Conservation (phyloP, 2,888 invertebrate genomes). For the Atethmia centrago region DNA sequence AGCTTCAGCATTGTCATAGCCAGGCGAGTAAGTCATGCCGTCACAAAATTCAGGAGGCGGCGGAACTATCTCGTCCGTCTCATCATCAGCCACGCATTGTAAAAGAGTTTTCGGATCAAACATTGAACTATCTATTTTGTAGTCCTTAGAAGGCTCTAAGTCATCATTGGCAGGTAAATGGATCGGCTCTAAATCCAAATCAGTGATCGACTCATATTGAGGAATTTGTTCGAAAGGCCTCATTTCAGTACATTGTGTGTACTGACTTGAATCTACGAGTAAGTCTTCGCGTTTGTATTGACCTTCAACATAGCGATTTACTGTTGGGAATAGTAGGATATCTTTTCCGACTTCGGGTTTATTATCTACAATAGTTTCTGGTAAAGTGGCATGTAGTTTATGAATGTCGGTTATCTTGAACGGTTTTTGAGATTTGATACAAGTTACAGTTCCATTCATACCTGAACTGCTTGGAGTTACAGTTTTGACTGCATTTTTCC, state of each 20-base stretch:
- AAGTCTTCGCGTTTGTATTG: conserved; percentile 1
- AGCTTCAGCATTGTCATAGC: conserved; percentile 12
- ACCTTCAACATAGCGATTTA: conserved; percentile 8
- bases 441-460: conserved; percentile 29
- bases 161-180: conserved; percentile 36
- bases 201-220: conserved; percentile 11
- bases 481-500: conserved; percentile 55
- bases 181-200: conserved; percentile 47
- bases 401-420: conserved; percentile 82
- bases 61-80: conserved; percentile 72
- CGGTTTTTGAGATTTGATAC: conserved; percentile 73
- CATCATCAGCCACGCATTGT: conserved; percentile 71
- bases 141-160: conserved; percentile 54
- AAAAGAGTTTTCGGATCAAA: conserved; percentile 83
- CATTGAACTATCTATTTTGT: conserved; percentile 76
- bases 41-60: conserved; percentile 82
- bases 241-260: background rate
- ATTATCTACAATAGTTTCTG: conserved; percentile 62
- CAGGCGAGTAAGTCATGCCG: conserved; percentile 52
- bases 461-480: conserved; percentile 23
- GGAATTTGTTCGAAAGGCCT: conserved; percentile 10
- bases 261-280: conserved; percentile 8
- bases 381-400: conserved; percentile 70
- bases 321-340: background rate
- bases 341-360: conserved; percentile 29